These are phyloP conservation scores for Microtus richardsoni DNA, from an alignment of 2,113 vertebrate genomes.

Conservation along the genomic window DNA sequence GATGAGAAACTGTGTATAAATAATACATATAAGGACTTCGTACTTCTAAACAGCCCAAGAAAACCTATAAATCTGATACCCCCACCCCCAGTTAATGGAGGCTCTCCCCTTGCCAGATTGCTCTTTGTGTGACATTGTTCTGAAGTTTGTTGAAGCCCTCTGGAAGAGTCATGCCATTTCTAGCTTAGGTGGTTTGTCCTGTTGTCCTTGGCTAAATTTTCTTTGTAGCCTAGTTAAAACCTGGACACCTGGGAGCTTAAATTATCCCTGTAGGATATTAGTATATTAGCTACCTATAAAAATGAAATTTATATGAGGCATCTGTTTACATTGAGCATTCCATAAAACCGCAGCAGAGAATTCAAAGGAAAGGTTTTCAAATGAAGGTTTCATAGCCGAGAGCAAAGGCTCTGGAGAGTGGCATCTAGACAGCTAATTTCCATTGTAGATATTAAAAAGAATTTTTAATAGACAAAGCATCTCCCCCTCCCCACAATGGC, in stretches of 20 bases:
- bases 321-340: constrained; percentile 82
- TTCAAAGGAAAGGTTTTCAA: constrained; percentile 75
- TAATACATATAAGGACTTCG: constrained; percentile 56
- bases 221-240: constrained; percentile 82
- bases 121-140: constrained; percentile 42
- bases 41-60: constrained; percentile 39
- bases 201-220: constrained; percentile 82
- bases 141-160: constrained; percentile 64
- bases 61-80: constrained; percentile 60
- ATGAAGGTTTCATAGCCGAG: constrained; percentile 76
- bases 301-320: constrained; percentile 84
- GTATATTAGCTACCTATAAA: constrained; percentile 84
- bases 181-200: constrained; percentile 72
- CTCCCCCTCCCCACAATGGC: not conserved
- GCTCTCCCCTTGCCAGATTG: constrained; percentile 49
- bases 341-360: constrained; percentile 80
- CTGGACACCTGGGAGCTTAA: constrained; percentile 80
- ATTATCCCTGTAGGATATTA: constrained; percentile 84
- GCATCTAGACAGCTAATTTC: constrained; percentile 69
- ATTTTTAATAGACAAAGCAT: constrained; percentile 72
- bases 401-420: constrained; percentile 75
- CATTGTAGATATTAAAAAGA: constrained; percentile 71
- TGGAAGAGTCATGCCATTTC: constrained; percentile 70
- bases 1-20: constrained; percentile 31
- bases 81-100: constrained; percentile 52